Evolutionary conservation across 2,888 invertebrate species (phyloP), one percentile per base, ranked within the genome.

Genomic region (Pomacea canaliculata): DNA sequence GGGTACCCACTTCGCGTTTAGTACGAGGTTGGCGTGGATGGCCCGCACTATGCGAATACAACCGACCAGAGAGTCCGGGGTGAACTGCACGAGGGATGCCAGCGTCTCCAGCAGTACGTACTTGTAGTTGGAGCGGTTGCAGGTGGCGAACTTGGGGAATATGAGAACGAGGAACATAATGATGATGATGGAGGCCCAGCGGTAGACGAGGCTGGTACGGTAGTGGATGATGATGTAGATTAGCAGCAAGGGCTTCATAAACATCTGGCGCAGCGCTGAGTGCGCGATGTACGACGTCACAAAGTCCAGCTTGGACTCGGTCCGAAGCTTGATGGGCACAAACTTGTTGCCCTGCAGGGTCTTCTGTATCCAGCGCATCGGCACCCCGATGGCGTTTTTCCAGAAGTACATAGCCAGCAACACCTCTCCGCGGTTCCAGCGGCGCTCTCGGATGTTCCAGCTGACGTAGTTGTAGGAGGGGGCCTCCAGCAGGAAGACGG

Each of bases 341-440:
- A 85, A 87, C 69, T 86, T 84, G 9, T 84, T 82, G 59, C 81
- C 82, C 73, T 87, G 85, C n/a, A 87, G 70, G 65, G 80, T 79
- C 46, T 79, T 83, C 78, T 86, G 86, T 46, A 87, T 73, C 82
- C 84, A 84, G 62, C 86, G 67, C 84, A 87, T 85, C 62, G 84
- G 82, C 69, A 65, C 79, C 0, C 88, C 88, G 59, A 87, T 79
- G 16, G 81, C 81, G 71, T 84, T 83, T 71, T 84, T 83, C 87
- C 86, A 87, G 77, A 87, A 88, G 74, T 87, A 86, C 82, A 86
- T 85, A 10, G 87, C 83, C 56, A 87, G 71, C 7, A 87, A 78
- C 13, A 88, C 75, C 60, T 88, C 88, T 1, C 88, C 88, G 67
- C 85, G 79, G 73, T 87, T 87, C 88, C 88, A 88, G 9, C 87